Conservation (phyloP, 2,888 invertebrate genomes). For the Brachypterus glaber region DNA sequence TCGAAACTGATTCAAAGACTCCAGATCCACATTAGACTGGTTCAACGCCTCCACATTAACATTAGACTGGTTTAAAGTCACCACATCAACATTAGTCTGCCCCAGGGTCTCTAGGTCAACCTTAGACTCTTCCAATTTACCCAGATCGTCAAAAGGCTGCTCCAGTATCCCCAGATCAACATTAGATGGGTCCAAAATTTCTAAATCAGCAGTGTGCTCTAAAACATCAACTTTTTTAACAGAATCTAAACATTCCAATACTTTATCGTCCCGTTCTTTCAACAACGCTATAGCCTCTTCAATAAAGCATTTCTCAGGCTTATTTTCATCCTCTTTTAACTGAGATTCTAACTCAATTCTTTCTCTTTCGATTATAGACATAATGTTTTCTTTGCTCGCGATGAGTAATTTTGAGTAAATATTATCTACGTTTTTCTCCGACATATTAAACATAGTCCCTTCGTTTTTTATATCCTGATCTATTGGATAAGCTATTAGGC, state of each 20-base stretch:
- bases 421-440: constrained; percentile 45
- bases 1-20: constrained; percentile 31
- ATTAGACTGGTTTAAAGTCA: no score
- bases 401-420: constrained; percentile 70
- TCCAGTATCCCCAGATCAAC: no score
- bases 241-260: constrained; percentile 18
- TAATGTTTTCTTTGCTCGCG: constrained; percentile 59
- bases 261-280: constrained; percentile 42
- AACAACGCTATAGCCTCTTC: constrained; percentile 72
- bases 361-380: constrained; percentile 66
- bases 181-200: not conserved
- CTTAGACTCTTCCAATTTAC: not conserved
- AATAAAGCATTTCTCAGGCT: constrained; percentile 77
- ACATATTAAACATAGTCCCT: constrained; percentile 37
- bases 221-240: not conserved
- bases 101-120: no score
- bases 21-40: no score
- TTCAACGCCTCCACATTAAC: no score
- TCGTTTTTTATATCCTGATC: constrained; percentile 31
- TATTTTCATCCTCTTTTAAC: constrained; percentile 55
- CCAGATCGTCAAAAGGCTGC: not conserved
- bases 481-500: constrained; percentile 48
- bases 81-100: no score
- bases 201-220: not conserved
- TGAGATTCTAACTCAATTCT: constrained; percentile 54